A percentile compares a stretch with the other conserved stretches of the same genome.
phyloP scores from a whole-genome alignment of 2,888 invertebrate species.

The Phyto melanocephala region DNA sequence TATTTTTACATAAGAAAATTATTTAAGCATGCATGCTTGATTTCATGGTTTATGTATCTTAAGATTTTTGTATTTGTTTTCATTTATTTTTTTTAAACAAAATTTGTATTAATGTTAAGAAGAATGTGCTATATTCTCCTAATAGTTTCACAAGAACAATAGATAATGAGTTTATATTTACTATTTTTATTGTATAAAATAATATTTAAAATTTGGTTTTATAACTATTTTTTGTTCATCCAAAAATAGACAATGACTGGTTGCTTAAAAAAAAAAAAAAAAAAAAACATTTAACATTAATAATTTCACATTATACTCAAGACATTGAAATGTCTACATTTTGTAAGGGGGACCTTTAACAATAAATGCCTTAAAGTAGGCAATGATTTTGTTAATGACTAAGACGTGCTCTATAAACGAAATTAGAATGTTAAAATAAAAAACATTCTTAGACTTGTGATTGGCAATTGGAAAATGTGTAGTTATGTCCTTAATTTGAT shows the following conservation, averaged over 20 bases:
- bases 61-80: no score
- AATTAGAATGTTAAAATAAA: conserved; percentile 9
- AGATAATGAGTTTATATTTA: neutral
- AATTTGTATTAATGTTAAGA: no score
- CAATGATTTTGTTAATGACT: conserved; percentile 47
- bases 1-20: conserved; percentile 21
- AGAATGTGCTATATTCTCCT: no score
- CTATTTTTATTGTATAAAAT: neutral
- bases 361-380: conserved; percentile 25
- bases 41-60: conserved; percentile 28
- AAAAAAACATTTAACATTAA: no score
- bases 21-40: conserved; percentile 35
- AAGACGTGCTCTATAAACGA: conserved; percentile 29
- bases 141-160: neutral
- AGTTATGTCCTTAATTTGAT: neutral
- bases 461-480: neutral
- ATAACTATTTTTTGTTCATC: neutral
- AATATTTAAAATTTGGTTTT: neutral
- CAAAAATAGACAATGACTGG: no score
- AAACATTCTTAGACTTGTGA: no score
- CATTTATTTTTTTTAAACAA: neutral
- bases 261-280: no score
- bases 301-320: no score
- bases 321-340: conserved; percentile 2
- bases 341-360: neutral